A percentile compares a stretch with the other conserved stretches of the same genome.
phyloP scores from a whole-genome alignment of 2,113 vertebrate genomes.

The Lontra canadensis region DNA sequence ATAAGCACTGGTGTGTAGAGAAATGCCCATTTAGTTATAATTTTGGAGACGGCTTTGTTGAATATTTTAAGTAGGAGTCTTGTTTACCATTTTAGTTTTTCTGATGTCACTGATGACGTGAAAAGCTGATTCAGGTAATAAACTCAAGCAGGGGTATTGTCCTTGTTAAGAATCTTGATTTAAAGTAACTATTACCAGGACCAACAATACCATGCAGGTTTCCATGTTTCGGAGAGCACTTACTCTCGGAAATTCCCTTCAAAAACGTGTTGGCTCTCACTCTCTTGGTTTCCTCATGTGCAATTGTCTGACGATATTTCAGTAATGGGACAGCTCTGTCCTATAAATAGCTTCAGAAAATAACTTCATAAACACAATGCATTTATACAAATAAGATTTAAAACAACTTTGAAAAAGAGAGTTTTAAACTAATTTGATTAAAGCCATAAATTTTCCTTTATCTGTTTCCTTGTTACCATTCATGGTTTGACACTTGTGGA shows the following conservation, averaged over 20 bases:
- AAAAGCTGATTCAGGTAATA: not conserved
- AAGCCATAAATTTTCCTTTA: conserved; percentile 70
- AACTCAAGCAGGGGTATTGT: not conserved
- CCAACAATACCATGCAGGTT: not conserved
- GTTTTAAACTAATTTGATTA: conserved; percentile 74
- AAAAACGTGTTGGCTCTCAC: not conserved
- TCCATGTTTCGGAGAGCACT: not conserved
- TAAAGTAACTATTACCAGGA: not conserved
- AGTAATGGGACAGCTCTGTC: not conserved
- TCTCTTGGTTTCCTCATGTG: not conserved
- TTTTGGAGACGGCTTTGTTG: not conserved
- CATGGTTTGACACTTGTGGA: conserved; percentile 81
- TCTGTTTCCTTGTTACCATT: conserved; percentile 68
- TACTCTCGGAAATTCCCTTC: not conserved
- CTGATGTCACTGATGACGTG: not conserved
- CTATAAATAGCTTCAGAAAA: conserved; percentile 40
- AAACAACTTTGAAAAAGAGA: conserved; percentile 25
- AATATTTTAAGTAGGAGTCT: conserved; percentile 31
- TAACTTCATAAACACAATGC: not conserved
- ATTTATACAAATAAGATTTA: conserved; percentile 22
- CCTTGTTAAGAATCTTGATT: not conserved
- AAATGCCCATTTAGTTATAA: not conserved
- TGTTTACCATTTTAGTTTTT: not conserved
- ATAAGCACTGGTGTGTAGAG: fast-evolving
- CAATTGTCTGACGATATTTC: not conserved